A percentile compares a stretch with the other conserved stretches of the same genome.
Conservation (phyloP, 2,113 vertebrate species). For the Corydoras maculifer region DNA sequence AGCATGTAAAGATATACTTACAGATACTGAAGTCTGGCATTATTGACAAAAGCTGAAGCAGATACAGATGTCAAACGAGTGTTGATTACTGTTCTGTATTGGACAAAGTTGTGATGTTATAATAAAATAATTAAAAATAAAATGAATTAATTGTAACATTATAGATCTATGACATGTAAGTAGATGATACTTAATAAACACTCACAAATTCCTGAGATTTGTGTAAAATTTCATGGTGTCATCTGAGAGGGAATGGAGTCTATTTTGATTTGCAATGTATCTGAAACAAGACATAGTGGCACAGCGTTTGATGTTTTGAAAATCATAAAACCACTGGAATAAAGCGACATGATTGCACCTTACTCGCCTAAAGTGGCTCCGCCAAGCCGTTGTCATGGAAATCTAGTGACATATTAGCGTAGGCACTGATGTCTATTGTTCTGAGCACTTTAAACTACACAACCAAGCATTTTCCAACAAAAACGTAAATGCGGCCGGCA, state of each 20-base stretch:
- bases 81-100: conserved; percentile 83
- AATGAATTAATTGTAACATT: not conserved
- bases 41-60: conserved; percentile 83
- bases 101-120: conserved; percentile 4
- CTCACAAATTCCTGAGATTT: conserved; percentile 93
- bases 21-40: conserved; percentile 87
- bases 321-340: conserved; percentile 12
- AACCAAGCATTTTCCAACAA: not conserved
- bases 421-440: conserved; percentile 45
- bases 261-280: conserved; percentile 85
- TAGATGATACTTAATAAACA: conserved; percentile 45
- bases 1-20: conserved; percentile 46
- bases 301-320: not conserved
- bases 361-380: conserved; percentile 38
- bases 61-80: conserved; percentile 83
- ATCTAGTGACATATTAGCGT: conserved; percentile 50
- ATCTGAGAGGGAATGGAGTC: conserved; percentile 80
- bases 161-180: not conserved
- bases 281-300: conserved; percentile 56
- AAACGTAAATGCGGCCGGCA: not conserved
- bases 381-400: conserved; percentile 44
- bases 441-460: conserved; percentile 30
- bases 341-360: conserved; percentile 22
- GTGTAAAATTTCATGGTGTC: conserved; percentile 84
- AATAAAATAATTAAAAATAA: not conserved